These are phyloP conservation scores for Leptonema lineaticorne DNA, from an alignment of 1,140 invertebrate genomes.

Conservation along the genomic window DNA sequence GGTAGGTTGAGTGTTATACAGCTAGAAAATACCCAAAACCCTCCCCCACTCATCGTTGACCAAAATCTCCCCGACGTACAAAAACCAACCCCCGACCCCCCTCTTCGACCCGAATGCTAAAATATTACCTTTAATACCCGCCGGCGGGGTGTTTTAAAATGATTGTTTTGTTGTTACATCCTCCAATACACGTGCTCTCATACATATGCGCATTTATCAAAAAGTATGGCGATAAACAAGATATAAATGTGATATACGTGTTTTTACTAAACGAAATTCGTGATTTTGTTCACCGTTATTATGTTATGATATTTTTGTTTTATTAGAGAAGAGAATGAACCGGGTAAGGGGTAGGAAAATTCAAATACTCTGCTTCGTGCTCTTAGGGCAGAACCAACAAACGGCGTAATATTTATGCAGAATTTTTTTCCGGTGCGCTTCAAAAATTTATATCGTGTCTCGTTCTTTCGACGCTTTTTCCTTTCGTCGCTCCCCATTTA, in stretches of 20 bases:
- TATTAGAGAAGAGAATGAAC: too few relatives aligned
- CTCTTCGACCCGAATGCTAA: constrained; percentile 17
- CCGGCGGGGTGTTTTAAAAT: constrained; percentile 29
- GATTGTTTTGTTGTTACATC: constrained; percentile 30
- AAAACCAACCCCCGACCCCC: not conserved
- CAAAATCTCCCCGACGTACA: not conserved
- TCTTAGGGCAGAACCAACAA: too few relatives aligned
- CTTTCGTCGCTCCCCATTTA: too few relatives aligned
- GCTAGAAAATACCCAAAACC: not conserved
- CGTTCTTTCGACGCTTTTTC: not conserved
- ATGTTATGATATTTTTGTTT: not conserved
- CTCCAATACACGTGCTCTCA: constrained; percentile 22
- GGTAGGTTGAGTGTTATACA: not conserved
- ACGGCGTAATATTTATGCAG: too few relatives aligned
- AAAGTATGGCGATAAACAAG: constrained; percentile 18
- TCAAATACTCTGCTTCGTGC: too few relatives aligned
- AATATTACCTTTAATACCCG: constrained; percentile 35
- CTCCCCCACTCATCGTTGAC: not conserved
- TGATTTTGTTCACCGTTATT: not conserved
- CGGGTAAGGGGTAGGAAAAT: too few relatives aligned
- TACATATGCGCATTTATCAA: constrained; percentile 16
- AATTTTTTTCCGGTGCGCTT: too few relatives aligned
- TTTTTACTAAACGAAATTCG: not conserved
- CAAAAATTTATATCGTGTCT: too few relatives aligned
- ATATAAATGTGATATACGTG: constrained; percentile 2